These are phyloP conservation scores for Diaperis boleti DNA, from an alignment of 2,888 invertebrate species.

Conservation along the genomic window DNA sequence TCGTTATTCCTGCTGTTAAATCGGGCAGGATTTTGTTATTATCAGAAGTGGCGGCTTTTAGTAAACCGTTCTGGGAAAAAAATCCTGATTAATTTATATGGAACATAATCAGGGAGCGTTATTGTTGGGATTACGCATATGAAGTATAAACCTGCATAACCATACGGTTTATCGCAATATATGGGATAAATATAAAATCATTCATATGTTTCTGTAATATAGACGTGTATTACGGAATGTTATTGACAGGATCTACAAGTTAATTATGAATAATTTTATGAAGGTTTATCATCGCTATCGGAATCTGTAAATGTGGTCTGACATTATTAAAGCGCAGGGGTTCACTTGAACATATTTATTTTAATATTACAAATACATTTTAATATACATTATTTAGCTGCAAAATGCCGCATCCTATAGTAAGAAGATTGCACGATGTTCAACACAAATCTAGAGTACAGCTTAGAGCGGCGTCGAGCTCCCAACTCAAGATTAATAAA, in stretches of 20 bases:
- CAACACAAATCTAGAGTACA: conserved; percentile 55
- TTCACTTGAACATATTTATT: conserved; percentile 64
- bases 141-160: conserved; percentile 10
- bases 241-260: conserved; percentile 32
- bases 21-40: background rate
- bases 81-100: background rate
- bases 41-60: background rate
- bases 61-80: background rate
- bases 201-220: conserved; percentile 25
- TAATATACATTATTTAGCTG: conserved; percentile 62
- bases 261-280: conserved; percentile 25
- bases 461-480: conserved; percentile 46
- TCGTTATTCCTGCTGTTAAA: too few relatives aligned
- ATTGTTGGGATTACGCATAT: background rate
- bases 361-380: conserved; percentile 66
- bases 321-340: conserved; percentile 9
- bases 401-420: conserved; percentile 59
- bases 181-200: conserved; percentile 9
- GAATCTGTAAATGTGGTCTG: background rate
- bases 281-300: conserved; percentile 31
- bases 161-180: conserved; percentile 22
- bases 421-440: conserved; percentile 64
- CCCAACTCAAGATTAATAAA: conserved; percentile 37
- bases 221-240: conserved; percentile 9
- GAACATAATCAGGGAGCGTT: background rate